Conservation (phyloP, 2,888 invertebrate genomes). For the Cataglyphis altisquamis region DNA sequence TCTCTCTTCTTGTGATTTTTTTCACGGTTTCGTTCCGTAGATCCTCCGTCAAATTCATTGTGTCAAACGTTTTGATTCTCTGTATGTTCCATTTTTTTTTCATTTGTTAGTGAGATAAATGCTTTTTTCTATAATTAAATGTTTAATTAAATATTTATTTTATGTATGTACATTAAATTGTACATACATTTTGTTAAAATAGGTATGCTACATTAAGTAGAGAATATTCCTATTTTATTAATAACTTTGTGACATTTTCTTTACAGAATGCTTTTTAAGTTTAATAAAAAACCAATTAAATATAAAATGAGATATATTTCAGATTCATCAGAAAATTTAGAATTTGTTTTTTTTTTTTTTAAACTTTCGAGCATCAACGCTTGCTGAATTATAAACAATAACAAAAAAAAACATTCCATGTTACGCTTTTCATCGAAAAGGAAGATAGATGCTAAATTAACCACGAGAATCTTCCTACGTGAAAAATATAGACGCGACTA, state of each 20-base stretch:
- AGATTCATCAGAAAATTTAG: background rate
- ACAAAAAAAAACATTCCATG: background rate
- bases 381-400: background rate
- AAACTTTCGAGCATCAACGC: background rate
- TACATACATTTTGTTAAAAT: background rate
- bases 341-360: background rate
- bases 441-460: background rate
- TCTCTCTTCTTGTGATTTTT: constrained; percentile 31
- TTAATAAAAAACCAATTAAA: background rate
- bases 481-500: too few relatives aligned
- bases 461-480: background rate
- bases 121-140: background rate
- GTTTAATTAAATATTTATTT: background rate
- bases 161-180: background rate
- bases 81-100: background rate
- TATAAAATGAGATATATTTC: background rate
- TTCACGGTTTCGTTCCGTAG: constrained; percentile 62
- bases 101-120: background rate
- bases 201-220: background rate
- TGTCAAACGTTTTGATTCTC: constrained; percentile 80
- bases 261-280: background rate
- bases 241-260: too few relatives aligned
- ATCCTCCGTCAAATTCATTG: constrained; percentile 81
- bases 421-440: background rate
- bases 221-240: too few relatives aligned